These are phyloP conservation scores for Telmatochromis sp. DNA, from an alignment of 2,113 vertebrate genomes.

Conservation along the genomic window DNA sequence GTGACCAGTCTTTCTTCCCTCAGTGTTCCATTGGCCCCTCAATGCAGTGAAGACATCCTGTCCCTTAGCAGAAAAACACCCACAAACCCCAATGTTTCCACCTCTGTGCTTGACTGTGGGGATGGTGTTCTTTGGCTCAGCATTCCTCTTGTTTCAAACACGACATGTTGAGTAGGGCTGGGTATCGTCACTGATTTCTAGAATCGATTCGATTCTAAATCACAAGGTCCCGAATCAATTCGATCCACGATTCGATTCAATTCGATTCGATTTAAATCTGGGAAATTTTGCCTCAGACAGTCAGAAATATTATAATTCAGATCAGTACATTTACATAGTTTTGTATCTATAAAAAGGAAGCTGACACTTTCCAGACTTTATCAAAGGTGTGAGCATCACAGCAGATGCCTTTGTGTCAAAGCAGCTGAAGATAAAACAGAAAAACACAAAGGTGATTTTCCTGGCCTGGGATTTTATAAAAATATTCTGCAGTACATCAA, in stretches of 20 bases:
- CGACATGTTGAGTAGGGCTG: not conserved
- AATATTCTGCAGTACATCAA: too few relatives aligned
- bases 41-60: not conserved
- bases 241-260: fast-evolving
- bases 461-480: too few relatives aligned
- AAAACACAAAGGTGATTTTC: too few relatives aligned
- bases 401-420: too few relatives aligned
- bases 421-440: too few relatives aligned
- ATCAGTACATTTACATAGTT: fast-evolving
- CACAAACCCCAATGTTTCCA: not conserved
- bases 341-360: too few relatives aligned
- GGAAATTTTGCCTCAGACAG: too few relatives aligned
- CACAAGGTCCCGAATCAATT: too few relatives aligned
- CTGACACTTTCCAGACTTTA: fast-evolving
- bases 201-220: fast-evolving
- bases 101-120: fast-evolving
- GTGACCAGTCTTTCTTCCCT: not conserved
- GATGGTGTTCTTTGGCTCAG: fast-evolving
- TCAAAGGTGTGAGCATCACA: fast-evolving
- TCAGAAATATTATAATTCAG: too few relatives aligned
- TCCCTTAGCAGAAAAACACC: not conserved
- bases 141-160: not conserved
- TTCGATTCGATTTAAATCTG: fast-evolving
- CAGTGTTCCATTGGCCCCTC: not conserved
- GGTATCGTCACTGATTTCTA: not conserved